phyloP scores from a whole-genome alignment of 2,113 vertebrate species.

The Alexandromys fortis region DNA sequence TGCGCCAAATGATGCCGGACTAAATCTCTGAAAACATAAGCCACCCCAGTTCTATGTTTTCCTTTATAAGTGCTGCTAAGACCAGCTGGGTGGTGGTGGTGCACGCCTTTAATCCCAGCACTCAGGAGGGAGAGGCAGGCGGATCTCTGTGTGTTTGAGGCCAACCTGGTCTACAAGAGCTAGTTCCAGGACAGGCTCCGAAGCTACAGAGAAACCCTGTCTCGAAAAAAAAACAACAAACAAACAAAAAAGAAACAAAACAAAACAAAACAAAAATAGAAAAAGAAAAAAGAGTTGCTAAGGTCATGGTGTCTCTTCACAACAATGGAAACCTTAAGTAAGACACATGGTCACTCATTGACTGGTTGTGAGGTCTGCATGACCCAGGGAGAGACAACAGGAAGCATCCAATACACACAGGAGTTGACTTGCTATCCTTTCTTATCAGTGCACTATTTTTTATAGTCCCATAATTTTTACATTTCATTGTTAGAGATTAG shows the following conservation, averaged over 20 bases:
- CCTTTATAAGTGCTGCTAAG: not conserved
- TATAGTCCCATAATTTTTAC: not conserved
- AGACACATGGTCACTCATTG: not conserved
- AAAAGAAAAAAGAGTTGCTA: too few species aligned
- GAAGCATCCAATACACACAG: too few species aligned
- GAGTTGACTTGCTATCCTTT: not conserved
- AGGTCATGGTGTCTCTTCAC: not conserved
- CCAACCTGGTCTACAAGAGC: too few species aligned
- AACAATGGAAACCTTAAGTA: not conserved
- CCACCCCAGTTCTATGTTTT: not conserved
- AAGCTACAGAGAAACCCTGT: too few species aligned
- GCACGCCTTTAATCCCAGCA: too few species aligned
- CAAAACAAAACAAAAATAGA: too few species aligned
- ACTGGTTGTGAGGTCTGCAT: not conserved
- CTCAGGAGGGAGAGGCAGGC: too few species aligned
- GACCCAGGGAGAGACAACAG: not conserved
- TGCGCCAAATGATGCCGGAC: not conserved
- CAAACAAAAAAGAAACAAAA: too few species aligned
- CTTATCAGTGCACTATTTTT: not conserved
- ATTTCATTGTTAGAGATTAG: conserved; percentile 45
- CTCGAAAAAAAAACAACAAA: too few species aligned
- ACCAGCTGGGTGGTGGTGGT: too few species aligned
- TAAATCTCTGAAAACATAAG: not conserved
- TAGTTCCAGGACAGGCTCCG: too few species aligned
- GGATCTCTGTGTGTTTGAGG: too few species aligned